Percentiles rank a stretch among this genome's conserved stretches.
phyloP scores from a whole-genome alignment of 2,888 invertebrate species.

The Cantharis rustica region DNA sequence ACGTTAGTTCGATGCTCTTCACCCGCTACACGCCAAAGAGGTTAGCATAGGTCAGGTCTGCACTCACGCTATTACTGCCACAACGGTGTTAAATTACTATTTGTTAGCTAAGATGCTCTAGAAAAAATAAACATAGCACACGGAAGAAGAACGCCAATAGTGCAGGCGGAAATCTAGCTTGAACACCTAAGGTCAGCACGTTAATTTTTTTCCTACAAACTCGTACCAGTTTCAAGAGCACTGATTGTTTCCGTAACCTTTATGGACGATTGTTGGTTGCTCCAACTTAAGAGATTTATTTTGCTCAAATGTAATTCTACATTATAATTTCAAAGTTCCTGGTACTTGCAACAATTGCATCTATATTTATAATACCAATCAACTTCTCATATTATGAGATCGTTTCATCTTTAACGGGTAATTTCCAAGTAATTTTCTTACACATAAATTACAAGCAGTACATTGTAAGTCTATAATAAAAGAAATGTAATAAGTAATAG shows the following conservation, averaged over 20 bases:
- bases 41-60: conserved; percentile 44
- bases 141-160: conserved; percentile 34
- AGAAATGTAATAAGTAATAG: not conserved
- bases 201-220: conserved; percentile 6
- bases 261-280: not conserved
- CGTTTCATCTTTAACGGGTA: not conserved
- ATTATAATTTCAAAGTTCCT: conserved; percentile 1
- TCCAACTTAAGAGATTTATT: not conserved
- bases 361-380: not conserved
- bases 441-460: not conserved
- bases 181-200: conserved; percentile 24
- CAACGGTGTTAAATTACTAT: conserved; percentile 42
- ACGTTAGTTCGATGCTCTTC: conserved; percentile 41
- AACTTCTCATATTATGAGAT: conserved; percentile 2
- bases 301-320: not conserved
- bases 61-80: conserved; percentile 42
- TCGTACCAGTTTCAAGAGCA: conserved; percentile 13
- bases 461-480: not conserved
- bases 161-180: conserved; percentile 22
- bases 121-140: conserved; percentile 39
- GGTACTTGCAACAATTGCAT: not conserved
- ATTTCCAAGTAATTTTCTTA: not conserved
- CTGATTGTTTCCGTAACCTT: conserved; percentile 10
- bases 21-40: conserved; percentile 32
- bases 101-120: conserved; percentile 33